Evolutionary conservation across 2,888 invertebrate genomes (phyloP).

Genomic region (Monoplex corrugatus): DNA sequence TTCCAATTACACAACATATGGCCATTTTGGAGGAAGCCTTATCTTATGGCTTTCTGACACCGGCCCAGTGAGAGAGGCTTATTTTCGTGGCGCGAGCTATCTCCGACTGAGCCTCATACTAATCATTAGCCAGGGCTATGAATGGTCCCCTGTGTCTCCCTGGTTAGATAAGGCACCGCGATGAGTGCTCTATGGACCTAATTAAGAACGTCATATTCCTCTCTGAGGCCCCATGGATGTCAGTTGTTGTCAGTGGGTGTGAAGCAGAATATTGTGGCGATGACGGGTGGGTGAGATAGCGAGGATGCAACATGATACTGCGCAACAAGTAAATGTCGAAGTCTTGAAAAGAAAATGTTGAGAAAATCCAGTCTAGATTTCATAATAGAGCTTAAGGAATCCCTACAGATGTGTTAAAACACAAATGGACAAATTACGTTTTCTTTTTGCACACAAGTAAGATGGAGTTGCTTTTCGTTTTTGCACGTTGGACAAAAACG

Average conservation of each 20-base stretch:
- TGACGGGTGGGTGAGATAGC: not conserved
- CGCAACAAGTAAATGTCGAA: too few relatives aligned
- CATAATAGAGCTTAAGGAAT: too few relatives aligned
- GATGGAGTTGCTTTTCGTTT: too few relatives aligned
- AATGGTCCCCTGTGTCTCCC: not conserved
- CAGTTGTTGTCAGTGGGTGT: not conserved
- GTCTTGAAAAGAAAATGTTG: too few relatives aligned
- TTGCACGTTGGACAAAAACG: too few relatives aligned
- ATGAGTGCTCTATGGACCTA: constrained; percentile 36
- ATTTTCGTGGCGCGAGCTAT: constrained; percentile 23
- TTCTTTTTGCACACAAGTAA: too few relatives aligned
- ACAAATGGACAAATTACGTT: too few relatives aligned
- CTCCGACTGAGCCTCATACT: not conserved
- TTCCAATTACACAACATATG: constrained; percentile 12
- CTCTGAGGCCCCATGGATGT: not conserved
- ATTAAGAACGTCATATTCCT: not conserved
- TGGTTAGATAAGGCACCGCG: not conserved
- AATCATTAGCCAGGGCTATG: not conserved
- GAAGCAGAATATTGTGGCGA: too few relatives aligned
- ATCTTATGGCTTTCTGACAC: constrained; percentile 34
- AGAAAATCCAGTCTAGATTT: too few relatives aligned
- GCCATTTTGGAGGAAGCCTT: not conserved
- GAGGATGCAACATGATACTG: too few relatives aligned
- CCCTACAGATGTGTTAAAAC: too few relatives aligned
- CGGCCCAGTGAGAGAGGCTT: not conserved